These are phyloP conservation scores for Stegana nigrithorax DNA, from an alignment of 2,888 invertebrate species.

Conservation along the genomic window DNA sequence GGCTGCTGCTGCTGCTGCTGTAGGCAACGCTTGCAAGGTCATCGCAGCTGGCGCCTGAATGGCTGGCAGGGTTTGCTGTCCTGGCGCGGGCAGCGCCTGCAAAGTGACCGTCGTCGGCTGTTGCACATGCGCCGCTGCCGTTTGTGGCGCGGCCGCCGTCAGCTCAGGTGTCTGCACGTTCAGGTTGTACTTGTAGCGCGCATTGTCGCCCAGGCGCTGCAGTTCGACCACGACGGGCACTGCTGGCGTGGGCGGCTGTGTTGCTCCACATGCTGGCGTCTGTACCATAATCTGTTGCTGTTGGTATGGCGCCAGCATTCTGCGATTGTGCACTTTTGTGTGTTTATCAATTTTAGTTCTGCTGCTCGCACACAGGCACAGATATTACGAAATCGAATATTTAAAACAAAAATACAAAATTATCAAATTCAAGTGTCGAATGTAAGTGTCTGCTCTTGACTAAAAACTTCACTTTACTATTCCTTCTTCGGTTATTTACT, in stretches of 20 bases:
- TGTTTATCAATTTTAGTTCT: no score
- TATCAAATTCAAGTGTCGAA: neutral
- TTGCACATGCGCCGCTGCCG: neutral
- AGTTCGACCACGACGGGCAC: constrained; percentile 46
- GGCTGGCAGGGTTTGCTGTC: no score
- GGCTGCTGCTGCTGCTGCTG: neutral
- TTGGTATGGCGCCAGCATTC: constrained; percentile 29
- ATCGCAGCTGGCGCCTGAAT: neutral
- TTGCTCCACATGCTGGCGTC: constrained; percentile 33
- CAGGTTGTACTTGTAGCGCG: constrained; percentile 40
- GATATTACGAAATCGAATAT: no score
- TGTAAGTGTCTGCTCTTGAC: neutral
- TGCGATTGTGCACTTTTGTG: no score
- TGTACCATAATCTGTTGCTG: constrained; percentile 40
- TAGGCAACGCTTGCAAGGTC: neutral
- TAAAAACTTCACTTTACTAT: neutral
- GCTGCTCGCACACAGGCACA: no score
- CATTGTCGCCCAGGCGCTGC: constrained; percentile 33
- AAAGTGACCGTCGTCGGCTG: neutral
- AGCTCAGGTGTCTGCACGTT: constrained; percentile 31
- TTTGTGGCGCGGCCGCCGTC: constrained; percentile 3
- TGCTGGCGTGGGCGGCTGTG: constrained; percentile 32
- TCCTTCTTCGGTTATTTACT: no score
- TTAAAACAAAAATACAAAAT: no score
- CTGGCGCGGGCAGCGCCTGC: neutral